phyloP scores from a whole-genome alignment of 1,140 invertebrate species.

The Nephila pilipes region DNA sequence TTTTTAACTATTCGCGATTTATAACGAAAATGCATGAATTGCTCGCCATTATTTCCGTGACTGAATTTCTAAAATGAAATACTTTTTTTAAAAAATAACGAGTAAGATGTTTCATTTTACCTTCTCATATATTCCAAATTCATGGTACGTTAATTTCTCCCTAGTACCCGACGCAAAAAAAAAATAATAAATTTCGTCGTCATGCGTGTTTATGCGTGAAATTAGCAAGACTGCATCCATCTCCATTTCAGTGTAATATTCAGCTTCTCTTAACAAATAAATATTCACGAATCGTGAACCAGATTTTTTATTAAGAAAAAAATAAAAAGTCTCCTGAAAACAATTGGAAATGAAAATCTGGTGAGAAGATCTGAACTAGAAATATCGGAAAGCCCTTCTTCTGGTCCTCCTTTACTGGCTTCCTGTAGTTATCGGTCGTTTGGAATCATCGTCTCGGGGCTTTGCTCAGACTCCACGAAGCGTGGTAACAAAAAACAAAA shows the following conservation, averaged over 20 bases:
- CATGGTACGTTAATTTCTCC: too few relatives aligned
- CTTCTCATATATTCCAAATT: too few relatives aligned
- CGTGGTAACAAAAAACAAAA: neutral
- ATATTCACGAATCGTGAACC: neutral
- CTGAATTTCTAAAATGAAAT: too few relatives aligned
- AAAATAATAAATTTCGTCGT: neutral
- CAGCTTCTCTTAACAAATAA: neutral
- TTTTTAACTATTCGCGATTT: too few relatives aligned
- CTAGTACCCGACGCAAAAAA: neutral
- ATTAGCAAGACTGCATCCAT: neutral
- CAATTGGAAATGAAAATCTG: conserved; percentile 9
- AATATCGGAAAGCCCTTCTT: neutral
- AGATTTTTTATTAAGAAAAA: neutral
- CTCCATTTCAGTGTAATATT: neutral
- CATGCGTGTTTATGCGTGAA: neutral
- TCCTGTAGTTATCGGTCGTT: conserved; percentile 37
- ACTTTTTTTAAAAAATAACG: too few relatives aligned
- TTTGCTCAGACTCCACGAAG: neutral
- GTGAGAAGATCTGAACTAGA: conserved; percentile 28
- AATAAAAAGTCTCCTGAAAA: neutral
- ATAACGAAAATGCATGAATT: too few relatives aligned
- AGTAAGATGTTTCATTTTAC: too few relatives aligned
- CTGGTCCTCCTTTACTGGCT: neutral
- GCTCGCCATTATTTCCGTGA: too few relatives aligned
- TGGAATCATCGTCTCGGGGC: neutral